Evolutionary conservation across 2,888 invertebrate species (phyloP).

Genomic region (Oligia fasciuncula): DNA sequence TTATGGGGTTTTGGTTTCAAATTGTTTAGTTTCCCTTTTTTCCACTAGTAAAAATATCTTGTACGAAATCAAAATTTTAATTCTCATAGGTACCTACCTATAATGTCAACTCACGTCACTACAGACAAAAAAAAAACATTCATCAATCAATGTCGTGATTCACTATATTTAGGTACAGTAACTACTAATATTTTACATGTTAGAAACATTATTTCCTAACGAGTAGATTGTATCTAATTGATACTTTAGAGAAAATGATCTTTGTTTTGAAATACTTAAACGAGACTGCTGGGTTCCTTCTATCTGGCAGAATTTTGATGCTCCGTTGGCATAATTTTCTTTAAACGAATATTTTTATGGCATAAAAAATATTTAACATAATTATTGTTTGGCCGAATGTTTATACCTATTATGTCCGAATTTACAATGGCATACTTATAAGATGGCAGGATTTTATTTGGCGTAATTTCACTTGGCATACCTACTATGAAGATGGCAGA

Average conservation of each 20-base stretch:
- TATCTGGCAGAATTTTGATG: too few relatives aligned
- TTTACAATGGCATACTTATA: too few relatives aligned
- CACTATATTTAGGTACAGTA: neutral
- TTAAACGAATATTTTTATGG: too few relatives aligned
- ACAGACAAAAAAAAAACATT: neutral
- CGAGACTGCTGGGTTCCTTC: too few relatives aligned
- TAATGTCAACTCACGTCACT: neutral
- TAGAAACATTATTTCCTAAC: neutral
- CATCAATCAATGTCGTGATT: neutral
- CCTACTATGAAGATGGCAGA: too few relatives aligned
- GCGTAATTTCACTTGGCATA: too few relatives aligned
- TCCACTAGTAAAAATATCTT: neutral
- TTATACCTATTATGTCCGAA: too few relatives aligned
- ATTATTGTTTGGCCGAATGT: too few relatives aligned
- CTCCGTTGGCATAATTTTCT: too few relatives aligned
- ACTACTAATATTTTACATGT: neutral
- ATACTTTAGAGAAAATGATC: neutral
- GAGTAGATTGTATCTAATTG: neutral
- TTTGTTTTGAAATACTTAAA: neutral
- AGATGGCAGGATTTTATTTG: too few relatives aligned
- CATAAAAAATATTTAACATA: too few relatives aligned
- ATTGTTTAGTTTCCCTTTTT: neutral
- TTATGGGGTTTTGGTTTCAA: neutral
- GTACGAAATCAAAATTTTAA: neutral
- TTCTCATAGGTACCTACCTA: neutral